phyloP scores from a whole-genome alignment of 2,797 vertebrate species.

The Micrastur ruficollis region DNA sequence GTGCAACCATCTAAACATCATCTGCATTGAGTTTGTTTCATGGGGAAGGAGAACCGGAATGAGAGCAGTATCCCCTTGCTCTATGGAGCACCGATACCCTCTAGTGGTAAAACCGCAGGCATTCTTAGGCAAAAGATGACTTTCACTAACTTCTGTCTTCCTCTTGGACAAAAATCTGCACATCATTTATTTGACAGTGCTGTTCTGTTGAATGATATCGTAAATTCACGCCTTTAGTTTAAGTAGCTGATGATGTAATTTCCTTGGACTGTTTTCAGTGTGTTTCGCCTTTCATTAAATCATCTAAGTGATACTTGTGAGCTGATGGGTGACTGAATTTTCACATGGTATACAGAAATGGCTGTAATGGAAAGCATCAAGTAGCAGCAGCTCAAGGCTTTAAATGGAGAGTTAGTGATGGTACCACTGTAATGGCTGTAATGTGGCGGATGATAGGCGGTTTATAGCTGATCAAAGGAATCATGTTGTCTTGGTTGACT shows the following conservation, averaged over 20 bases:
- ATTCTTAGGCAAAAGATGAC: background rate
- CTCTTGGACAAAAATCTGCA: background rate
- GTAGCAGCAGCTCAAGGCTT: background rate
- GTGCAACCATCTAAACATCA: background rate
- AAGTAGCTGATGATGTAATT: background rate
- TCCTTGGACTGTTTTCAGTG: background rate
- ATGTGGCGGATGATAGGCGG: background rate
- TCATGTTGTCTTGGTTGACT: background rate
- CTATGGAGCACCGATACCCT: background rate
- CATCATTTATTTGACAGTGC: background rate
- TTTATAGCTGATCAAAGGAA: background rate
- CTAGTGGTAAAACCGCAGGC: slow-evolving; percentile 12
- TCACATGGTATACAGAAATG: background rate
- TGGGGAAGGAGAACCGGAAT: background rate
- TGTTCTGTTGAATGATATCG: background rate
- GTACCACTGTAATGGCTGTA: background rate
- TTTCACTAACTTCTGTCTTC: background rate
- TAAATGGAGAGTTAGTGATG: background rate
- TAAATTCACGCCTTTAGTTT: background rate
- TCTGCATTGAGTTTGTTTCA: background rate
- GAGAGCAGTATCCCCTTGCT: background rate
- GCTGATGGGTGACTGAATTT: background rate
- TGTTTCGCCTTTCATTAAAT: background rate
- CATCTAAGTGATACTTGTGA: background rate
- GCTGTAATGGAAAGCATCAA: background rate